A percentile compares a stretch with the other conserved stretches of the same genome.
Conservation (phyloP, 2,113 vertebrate species). For the Deroptyus accipitrinus region DNA sequence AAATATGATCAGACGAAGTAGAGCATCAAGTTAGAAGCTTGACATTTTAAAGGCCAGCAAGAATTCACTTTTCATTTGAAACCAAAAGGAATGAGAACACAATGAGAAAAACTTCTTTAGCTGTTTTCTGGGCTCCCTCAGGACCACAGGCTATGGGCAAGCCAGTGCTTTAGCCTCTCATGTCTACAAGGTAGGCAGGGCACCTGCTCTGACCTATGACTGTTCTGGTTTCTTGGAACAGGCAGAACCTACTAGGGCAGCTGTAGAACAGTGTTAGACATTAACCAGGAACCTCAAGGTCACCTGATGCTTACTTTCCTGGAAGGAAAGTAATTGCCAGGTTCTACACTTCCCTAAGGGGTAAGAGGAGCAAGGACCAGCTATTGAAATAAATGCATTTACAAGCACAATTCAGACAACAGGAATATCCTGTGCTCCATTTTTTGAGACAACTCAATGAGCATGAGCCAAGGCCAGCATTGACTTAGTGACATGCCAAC, state of each 20-base stretch:
- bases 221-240: background rate
- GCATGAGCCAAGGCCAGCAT: background rate
- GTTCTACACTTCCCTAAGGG: background rate
- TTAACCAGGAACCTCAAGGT: background rate
- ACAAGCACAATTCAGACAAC: background rate
- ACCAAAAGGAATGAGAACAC: background rate
- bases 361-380: background rate
- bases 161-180: background rate
- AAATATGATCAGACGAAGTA: background rate
- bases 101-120: background rate
- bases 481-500: background rate
- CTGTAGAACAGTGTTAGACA: background rate
- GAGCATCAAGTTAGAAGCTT: background rate
- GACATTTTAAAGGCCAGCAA: background rate
- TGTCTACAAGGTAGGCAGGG: background rate
- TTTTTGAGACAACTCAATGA: background rate
- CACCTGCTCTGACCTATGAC: background rate
- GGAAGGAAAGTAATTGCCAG: background rate
- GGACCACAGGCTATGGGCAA: background rate
- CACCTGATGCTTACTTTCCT: background rate
- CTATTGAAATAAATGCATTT: background rate
- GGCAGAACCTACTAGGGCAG: background rate
- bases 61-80: background rate
- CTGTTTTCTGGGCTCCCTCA: background rate
- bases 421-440: background rate